phyloP scores from a whole-genome alignment of 2,113 vertebrate species.

The Meleagris gallopavo region DNA sequence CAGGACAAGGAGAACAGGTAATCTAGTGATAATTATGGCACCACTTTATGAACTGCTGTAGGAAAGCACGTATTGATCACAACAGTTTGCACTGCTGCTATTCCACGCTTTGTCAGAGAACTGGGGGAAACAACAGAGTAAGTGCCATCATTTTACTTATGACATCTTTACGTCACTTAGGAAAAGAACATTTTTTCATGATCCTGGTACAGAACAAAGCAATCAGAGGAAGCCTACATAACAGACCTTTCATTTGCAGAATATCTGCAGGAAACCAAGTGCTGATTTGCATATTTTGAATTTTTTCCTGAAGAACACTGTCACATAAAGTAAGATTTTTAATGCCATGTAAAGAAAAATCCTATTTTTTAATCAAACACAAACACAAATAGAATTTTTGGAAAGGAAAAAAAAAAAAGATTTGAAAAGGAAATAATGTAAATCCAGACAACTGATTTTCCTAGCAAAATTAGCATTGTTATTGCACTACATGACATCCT shows the following conservation, averaged over 20 bases:
- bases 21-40: neutral
- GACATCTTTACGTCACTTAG: neutral
- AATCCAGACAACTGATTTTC: neutral
- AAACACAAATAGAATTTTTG: neutral
- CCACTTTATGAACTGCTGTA: neutral
- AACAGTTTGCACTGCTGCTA: neutral
- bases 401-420: neutral
- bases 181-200: neutral
- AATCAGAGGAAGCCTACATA: neutral
- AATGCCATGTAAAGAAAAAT: neutral
- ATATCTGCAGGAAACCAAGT: neutral
- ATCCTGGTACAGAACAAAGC: neutral
- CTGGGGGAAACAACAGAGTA: fast-evolving
- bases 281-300: neutral
- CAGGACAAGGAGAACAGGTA: neutral
- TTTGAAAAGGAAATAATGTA: neutral
- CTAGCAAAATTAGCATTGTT: neutral
- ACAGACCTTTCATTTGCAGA: neutral
- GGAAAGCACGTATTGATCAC: neutral
- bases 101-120: neutral
- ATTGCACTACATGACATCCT: neutral
- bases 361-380: neutral
- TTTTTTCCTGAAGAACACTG: neutral
- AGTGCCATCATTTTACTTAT: neutral
- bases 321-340: neutral